phyloP scores from a whole-genome alignment of 2,797 vertebrate genomes.

The Semaprochilodus insignis region DNA sequence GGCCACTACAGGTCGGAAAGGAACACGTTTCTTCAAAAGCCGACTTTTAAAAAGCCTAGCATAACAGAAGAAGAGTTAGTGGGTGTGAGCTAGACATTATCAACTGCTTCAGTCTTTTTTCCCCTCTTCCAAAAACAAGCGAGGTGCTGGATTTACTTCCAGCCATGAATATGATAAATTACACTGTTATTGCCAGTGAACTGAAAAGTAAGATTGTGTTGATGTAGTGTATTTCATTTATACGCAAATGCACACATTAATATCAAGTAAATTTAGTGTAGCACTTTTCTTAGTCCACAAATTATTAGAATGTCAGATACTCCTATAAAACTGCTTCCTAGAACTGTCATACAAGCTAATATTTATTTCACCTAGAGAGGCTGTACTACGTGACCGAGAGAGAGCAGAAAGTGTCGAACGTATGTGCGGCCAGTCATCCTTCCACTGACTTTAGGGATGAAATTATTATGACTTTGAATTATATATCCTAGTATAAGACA shows the following conservation, averaged over 20 bases:
- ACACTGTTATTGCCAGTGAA: no score
- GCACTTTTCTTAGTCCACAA: neutral
- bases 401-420: no score
- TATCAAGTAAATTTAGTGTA: neutral
- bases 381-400: no score
- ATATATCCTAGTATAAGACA: no score
- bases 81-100: neutral
- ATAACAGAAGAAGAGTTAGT: neutral
- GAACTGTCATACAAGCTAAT: neutral
- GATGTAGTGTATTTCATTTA: neutral
- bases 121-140: no score
- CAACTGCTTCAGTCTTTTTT: neutral
- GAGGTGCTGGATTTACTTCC: no score
- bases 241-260: neutral
- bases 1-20: constrained; percentile 53
- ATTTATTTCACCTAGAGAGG: neutral
- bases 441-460: no score
- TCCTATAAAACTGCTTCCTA: neutral
- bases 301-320: neutral
- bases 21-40: neutral
- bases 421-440: no score
- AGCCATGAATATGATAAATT: no score
- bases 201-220: neutral
- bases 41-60: neutral
- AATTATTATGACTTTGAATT: no score